Evolutionary conservation across 2,888 invertebrate genomes (phyloP).

Genomic region (Enchytraeus crypticus): DNA sequence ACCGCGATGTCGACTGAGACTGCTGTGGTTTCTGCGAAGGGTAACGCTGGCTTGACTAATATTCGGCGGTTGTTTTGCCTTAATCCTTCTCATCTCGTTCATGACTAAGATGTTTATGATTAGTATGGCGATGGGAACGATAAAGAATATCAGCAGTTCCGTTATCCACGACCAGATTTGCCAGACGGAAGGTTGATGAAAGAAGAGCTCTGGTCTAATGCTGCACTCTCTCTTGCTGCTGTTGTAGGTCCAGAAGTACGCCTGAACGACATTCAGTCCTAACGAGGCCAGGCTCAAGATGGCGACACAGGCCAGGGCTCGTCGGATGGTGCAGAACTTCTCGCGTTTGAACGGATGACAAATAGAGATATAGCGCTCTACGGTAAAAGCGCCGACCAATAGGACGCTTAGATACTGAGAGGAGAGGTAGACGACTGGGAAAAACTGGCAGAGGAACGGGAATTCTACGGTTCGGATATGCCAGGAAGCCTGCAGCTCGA

Average conservation of each 20-base stretch:
- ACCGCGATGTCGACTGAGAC: slow-evolving; percentile 5
- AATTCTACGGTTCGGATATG: slow-evolving; percentile 30
- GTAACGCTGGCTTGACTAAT: background rate
- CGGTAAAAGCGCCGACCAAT: slow-evolving; percentile 47
- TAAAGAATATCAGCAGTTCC: slow-evolving; percentile 41
- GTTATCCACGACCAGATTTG: slow-evolving; percentile 41
- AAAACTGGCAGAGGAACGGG: slow-evolving; percentile 41
- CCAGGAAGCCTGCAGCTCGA: slow-evolving; percentile 40
- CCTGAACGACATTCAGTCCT: slow-evolving; percentile 37
- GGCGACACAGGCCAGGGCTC: slow-evolving; percentile 37
- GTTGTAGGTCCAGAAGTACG: slow-evolving; percentile 40
- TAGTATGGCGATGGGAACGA: slow-evolving; percentile 43
- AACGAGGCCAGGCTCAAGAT: slow-evolving; percentile 33
- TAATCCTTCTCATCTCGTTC: slow-evolving; percentile 32
- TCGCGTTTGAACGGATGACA: slow-evolving; percentile 47
- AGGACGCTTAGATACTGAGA: slow-evolving; percentile 45
- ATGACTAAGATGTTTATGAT: slow-evolving; percentile 46
- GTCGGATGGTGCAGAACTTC: slow-evolving; percentile 36
- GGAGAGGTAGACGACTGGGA: slow-evolving; percentile 39
- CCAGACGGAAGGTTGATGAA: slow-evolving; percentile 36
- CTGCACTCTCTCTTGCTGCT: slow-evolving; percentile 26
- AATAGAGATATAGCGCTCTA: slow-evolving; percentile 46
- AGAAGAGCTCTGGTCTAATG: slow-evolving; percentile 3
- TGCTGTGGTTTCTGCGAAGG: background rate
- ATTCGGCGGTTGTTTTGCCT: background rate